Evolutionary conservation across 2,888 invertebrate species (phyloP).

Genomic region (Calephelis perditalis): DNA sequence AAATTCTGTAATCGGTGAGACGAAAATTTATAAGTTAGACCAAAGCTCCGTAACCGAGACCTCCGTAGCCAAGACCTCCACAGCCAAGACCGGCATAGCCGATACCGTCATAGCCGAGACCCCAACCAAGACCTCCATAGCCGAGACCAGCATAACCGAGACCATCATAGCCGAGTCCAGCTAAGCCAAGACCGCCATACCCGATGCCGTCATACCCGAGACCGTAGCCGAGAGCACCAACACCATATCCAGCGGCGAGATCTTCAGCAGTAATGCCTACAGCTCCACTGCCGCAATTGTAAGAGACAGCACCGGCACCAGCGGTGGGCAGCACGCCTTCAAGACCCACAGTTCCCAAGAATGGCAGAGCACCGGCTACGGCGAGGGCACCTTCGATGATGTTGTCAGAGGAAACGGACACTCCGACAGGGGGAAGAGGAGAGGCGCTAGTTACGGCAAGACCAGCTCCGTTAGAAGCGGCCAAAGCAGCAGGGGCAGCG

Average conservation of each 20-base stretch:
- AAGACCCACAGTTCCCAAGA: too few relatives aligned
- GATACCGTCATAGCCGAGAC: too few relatives aligned
- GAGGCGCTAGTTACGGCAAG: slow-evolving; percentile 19
- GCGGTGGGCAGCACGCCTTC: slow-evolving; percentile 25
- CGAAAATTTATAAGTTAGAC: not conserved
- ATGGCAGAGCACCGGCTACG: slow-evolving; percentile 29
- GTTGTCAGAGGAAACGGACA: slow-evolving; percentile 16
- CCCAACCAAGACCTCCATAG: too few relatives aligned
- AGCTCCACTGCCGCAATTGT: slow-evolving; percentile 32
- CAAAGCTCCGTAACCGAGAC: not conserved
- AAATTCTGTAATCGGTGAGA: too few relatives aligned
- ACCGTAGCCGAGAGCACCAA: slow-evolving; percentile 13
- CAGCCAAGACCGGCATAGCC: not conserved
- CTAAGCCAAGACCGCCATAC: slow-evolving; percentile 18
- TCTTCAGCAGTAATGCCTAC: slow-evolving; percentile 32
- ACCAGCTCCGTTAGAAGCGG: not conserved
- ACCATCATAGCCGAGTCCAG: not conserved
- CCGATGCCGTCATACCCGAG: slow-evolving; percentile 12
- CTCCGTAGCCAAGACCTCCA: not conserved
- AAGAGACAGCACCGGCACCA: too few relatives aligned
- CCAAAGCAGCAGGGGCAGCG: not conserved
- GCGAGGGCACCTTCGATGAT: slow-evolving; percentile 38
- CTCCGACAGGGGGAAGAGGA: slow-evolving; percentile 25
- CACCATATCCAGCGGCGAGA: slow-evolving; percentile 18
- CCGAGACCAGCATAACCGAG: too few relatives aligned